Base-by-base conservation (phyloP, 2,888 invertebrate species). In the Chaitophorus viminalis region DNA sequence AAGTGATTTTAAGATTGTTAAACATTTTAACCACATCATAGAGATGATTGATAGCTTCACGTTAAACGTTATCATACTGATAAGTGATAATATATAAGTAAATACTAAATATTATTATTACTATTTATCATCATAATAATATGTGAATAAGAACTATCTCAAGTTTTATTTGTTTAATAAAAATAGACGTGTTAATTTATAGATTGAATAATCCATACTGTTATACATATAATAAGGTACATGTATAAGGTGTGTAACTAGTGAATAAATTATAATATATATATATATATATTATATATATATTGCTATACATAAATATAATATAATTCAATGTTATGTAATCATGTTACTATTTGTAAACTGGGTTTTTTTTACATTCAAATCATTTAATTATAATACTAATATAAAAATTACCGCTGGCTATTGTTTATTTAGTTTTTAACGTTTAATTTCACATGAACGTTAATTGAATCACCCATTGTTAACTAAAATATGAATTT, bases 361-460 rank as follows among this genome's bases (percentile, higher is more conserved):
- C 79, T 79, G 60, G 79, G n/a, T n/a, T 79, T 79, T 65, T 60
- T 14, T 79, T 60, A 29, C n/a, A 79, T 36, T 36, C 79, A 79
- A 36, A 65, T 60, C 11, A 52, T 60, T 36, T 65, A n/a, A 36
- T 60, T 25, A 65, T 65, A 36, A 60, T 36, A n/a, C n/a, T 79
- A 46, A 46, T 46, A 14, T 18, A 79, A 60, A 36, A 60, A 33
- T 36, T 54, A 65, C 79, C 33, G 36, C 36, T n/a, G 60, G 79
- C 36, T 1, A 79, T 79, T 78, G 11, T 31, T 78, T 25, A 78
- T 78, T 79, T 79, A n/a, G 60, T n/a, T 52, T 29, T 52, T 6
- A 29, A 52, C 31, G 39, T 52, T 33, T 36, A n/a, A 60, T 79
- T 36, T n/a, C n/a, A 14, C 14, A 46, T 25, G 25, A 25, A 60